phyloP scores from a whole-genome alignment of 2,797 vertebrate species.

The Acanthurus leucopareius region DNA sequence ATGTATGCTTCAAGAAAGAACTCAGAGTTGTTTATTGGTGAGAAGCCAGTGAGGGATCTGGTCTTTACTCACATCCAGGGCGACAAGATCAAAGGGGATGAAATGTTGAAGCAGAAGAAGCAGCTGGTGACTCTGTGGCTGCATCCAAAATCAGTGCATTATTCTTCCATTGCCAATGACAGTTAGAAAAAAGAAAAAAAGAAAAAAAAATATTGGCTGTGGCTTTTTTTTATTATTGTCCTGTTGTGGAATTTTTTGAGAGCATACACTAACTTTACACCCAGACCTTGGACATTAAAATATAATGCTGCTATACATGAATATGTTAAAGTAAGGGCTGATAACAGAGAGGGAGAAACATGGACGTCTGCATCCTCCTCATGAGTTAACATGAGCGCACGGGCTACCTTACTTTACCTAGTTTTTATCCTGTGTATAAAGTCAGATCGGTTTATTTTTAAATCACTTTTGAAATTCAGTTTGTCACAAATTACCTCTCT shows the following conservation, averaged over 20 bases:
- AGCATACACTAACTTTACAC: not conserved
- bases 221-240: not conserved
- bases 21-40: too few relatives aligned
- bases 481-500: constrained; percentile 13
- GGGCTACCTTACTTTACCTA: too few relatives aligned
- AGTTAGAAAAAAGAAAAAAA: too few relatives aligned
- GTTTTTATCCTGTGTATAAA: not conserved
- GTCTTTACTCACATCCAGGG: too few relatives aligned
- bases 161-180: not conserved
- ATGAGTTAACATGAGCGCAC: not conserved
- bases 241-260: not conserved
- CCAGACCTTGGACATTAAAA: not conserved
- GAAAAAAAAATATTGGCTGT: too few relatives aligned
- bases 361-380: not conserved
- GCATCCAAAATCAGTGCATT: not conserved
- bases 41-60: not conserved
- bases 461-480: not conserved
- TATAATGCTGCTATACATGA: not conserved
- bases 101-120: not conserved
- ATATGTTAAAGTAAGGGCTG: not conserved
- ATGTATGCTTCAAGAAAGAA: not conserved
- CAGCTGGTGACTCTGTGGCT: too few relatives aligned
- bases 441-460: constrained; percentile 19
- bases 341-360: not conserved
- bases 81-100: not conserved